Evolutionary conservation across 2,888 invertebrate species (phyloP), one percentile per base, ranked within the genome.

Genomic region (Drosophila longiperda): DNA sequence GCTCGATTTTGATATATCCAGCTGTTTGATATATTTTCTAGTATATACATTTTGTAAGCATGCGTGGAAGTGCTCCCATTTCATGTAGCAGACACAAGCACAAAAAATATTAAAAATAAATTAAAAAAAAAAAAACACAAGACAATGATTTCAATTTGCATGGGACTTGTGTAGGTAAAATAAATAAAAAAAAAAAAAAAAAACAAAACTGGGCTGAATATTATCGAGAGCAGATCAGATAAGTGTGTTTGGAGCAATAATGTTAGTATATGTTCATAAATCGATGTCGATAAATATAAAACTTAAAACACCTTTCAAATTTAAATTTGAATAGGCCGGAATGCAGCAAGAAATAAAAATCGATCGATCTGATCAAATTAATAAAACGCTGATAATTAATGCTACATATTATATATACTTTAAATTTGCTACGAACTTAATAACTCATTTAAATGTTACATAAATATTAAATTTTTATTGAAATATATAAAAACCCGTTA

Each of bases 91-190:
- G 29, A 6, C 29, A 29, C 6, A 29, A 29, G 29, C 29, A 0
- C 29, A 29, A 29, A 50, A 33, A 42, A 17, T 33, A 29, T 49
- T 20, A 55, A n/a, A 38, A 23, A 58, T 33, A 50, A 49, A 50
- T 50, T 32, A 3, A 57, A 23, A 48, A 26, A 26, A 2, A 26
- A 1, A 26, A 53, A 26, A 50, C 45, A 63, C 17, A 63, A 75
- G 70, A 54, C 74, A 74, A 50, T 74, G 74, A 75, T 74, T 74
- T 50, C 55, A 36, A 65, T 75, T 69, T 68, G 74, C 74, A 68
- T 54, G 32, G 45, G 65, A 74, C 49, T 74, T 74, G 65, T 45
- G 60, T 15, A 62, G 58, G 52, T 58, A 58, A 38, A 63, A 29
- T 55, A 17, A 38, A 42, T 52, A 6, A 23, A 57, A 29, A 49